Evolutionary conservation across 2,113 vertebrate genomes (phyloP).

Genomic region (Montifringilla adamsi): DNA sequence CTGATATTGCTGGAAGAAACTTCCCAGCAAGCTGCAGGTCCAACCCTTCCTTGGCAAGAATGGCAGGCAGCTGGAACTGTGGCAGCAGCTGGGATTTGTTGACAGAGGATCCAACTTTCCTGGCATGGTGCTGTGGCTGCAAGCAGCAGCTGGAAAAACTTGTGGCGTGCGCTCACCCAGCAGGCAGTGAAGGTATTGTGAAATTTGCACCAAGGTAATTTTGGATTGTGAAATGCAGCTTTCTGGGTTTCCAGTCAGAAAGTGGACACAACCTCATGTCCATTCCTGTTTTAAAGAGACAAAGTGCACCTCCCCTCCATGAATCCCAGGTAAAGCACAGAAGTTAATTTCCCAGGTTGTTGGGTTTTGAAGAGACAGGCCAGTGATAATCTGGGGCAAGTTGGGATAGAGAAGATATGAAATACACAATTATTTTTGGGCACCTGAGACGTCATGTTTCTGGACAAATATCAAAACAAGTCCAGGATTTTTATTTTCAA

Average conservation of each 20-base stretch:
- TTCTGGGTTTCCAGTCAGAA: fast-evolving
- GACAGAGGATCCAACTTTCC: fast-evolving
- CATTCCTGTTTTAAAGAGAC: neutral
- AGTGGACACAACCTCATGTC: neutral
- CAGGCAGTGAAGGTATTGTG: too few species aligned
- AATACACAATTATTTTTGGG: neutral
- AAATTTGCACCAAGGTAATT: neutral
- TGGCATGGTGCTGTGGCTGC: neutral
- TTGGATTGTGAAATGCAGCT: neutral
- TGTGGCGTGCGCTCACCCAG: neutral
- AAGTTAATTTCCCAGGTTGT: fast-evolving
- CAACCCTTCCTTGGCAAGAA: neutral
- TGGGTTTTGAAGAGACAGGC: neutral
- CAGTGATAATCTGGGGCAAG: neutral
- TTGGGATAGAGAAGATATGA: neutral
- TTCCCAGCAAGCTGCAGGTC: neutral
- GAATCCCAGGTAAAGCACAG: neutral
- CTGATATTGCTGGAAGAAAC: neutral
- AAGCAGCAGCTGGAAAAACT: neutral
- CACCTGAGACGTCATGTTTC: neutral
- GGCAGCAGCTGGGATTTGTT: fast-evolving
- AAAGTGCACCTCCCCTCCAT: too few species aligned
- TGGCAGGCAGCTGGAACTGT: neutral
- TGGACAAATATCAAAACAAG: neutral
- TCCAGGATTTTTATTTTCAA: neutral